A percentile compares a stretch with the other conserved stretches of the same genome.
Evolutionary conservation across 2,797 vertebrate species (phyloP).

Genomic region (Acanthurus lineatus): DNA sequence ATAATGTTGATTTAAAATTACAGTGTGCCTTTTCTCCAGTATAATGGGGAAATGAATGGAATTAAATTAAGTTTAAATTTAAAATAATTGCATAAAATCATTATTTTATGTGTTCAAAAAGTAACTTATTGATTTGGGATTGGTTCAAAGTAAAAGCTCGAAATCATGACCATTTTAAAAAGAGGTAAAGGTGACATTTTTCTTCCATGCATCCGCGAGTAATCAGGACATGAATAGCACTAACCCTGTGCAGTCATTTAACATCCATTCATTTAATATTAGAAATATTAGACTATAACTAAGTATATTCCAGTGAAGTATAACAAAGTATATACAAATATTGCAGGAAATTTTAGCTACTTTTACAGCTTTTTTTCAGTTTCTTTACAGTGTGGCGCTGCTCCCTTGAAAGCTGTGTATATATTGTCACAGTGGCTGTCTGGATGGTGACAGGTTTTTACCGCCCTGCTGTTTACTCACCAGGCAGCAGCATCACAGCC

Average conservation of each 20-base stretch:
- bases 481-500: conserved; percentile 75
- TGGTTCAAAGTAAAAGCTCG: background rate
- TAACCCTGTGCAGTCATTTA: background rate
- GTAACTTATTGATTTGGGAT: background rate
- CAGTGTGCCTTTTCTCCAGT: background rate
- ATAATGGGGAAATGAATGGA: background rate
- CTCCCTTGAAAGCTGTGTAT: too few relatives aligned
- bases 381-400: too few relatives aligned
- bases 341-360: too few relatives aligned
- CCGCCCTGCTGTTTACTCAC: conserved; percentile 65
- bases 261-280: background rate
- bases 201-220: background rate
- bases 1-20: background rate
- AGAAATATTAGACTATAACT: background rate
- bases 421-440: background rate
- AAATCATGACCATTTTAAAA: background rate
- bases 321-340: too few relatives aligned
- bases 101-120: background rate
- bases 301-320: background rate
- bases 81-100: background rate
- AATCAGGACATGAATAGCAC: background rate
- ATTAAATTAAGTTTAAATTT: background rate
- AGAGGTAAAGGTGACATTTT: conserved; percentile 1
- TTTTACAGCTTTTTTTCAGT: too few relatives aligned
- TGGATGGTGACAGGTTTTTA: background rate